Percentiles rank a stretch among this genome's conserved stretches.
phyloP scores from a whole-genome alignment of 2,888 invertebrate species.

The Eulithis prunata region DNA sequence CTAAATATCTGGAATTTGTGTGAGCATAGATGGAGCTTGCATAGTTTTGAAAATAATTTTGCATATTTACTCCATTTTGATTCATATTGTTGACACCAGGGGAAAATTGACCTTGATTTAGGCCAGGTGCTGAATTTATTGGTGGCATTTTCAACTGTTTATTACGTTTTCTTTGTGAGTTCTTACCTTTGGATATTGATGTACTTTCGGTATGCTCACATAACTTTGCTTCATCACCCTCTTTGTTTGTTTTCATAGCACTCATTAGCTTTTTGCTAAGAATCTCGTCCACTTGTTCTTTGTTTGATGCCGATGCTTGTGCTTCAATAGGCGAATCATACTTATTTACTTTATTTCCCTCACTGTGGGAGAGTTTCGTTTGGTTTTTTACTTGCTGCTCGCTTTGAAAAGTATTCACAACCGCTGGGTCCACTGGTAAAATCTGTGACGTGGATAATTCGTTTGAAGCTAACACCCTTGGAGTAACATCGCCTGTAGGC shows the following conservation, averaged over 20 bases:
- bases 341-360: neutral
- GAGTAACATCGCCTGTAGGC: conserved; percentile 52
- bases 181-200: conserved; percentile 57
- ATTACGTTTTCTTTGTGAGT: conserved; percentile 64
- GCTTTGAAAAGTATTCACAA: conserved; percentile 50
- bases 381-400: conserved; percentile 48
- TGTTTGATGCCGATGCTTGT: conserved; percentile 15
- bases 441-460: conserved; percentile 52
- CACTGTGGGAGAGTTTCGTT: conserved; percentile 10
- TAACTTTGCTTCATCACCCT: conserved; percentile 42
- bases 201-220: conserved; percentile 37
- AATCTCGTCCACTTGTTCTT: conserved; percentile 18
- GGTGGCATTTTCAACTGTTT: conserved; percentile 57
- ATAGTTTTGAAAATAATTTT: conserved; percentile 62
- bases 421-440: conserved; percentile 51
- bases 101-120: conserved; percentile 33
- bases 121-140: conserved; percentile 42
- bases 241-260: conserved; percentile 44
- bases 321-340: conserved; percentile 1
- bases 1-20: conserved; percentile 67
- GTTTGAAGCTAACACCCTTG: conserved; percentile 50
- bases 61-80: conserved; percentile 52
- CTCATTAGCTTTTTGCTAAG: conserved; percentile 23
- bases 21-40: conserved; percentile 63
- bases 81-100: conserved; percentile 15